Conservation (phyloP, 2,888 invertebrate species). For the Panzeria rudis region DNA sequence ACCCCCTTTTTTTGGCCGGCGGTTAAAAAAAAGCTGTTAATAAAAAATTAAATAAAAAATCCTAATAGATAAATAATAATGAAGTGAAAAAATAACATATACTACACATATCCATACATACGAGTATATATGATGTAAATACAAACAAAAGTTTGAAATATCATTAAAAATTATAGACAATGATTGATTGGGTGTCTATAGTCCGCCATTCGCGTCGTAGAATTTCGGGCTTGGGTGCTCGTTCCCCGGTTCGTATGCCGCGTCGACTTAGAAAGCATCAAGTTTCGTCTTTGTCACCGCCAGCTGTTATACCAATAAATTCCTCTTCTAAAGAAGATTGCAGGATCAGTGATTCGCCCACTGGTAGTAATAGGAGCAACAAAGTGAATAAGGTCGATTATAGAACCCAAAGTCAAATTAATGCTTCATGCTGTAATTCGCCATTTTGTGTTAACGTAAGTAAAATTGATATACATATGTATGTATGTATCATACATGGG, state of each 20-base stretch:
- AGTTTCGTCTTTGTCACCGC: slow-evolving; percentile 77
- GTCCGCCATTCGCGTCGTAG: slow-evolving; percentile 89
- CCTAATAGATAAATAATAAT: background rate
- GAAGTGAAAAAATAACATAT: too few species aligned
- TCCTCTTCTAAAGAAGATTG: slow-evolving; percentile 68
- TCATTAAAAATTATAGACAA: slow-evolving; percentile 76
- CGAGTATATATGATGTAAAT: background rate
- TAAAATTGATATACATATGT: background rate
- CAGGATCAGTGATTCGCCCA: slow-evolving; percentile 60
- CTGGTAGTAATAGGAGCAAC: slow-evolving; percentile 32
- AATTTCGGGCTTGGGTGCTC: slow-evolving; percentile 89
- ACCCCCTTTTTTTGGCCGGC: too few species aligned
- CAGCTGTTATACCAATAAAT: slow-evolving; percentile 60
- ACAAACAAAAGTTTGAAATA: background rate
- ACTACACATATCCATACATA: too few species aligned
- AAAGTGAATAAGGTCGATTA: slow-evolving; percentile 31
- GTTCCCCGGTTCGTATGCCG: slow-evolving; percentile 87
- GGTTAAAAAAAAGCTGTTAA: background rate
- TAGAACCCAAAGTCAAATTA: slow-evolving; percentile 30
- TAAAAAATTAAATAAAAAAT: too few species aligned
- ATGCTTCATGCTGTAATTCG: slow-evolving; percentile 53
- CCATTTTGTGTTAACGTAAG: slow-evolving; percentile 69
- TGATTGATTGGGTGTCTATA: slow-evolving; percentile 92
- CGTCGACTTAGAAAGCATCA: slow-evolving; percentile 82
- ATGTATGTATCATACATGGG: background rate